Conservation (phyloP, 2,797 vertebrate species). For the Epinephelus awoara region DNA sequence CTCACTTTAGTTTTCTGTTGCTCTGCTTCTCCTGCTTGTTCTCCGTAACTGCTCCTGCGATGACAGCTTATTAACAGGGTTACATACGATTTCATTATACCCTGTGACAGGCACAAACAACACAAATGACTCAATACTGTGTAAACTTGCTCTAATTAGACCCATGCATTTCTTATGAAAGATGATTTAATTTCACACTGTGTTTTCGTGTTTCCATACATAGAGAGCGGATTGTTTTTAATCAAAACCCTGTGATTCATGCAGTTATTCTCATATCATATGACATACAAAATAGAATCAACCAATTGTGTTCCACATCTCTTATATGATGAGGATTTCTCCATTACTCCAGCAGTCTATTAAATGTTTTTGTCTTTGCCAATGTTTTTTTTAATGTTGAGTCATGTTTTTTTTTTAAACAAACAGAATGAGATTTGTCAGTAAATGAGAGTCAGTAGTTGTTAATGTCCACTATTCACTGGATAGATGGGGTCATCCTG, state of each 20-base stretch:
- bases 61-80: constrained; percentile 50
- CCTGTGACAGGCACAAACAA: constrained; percentile 48
- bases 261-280: background rate
- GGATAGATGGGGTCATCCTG: background rate
- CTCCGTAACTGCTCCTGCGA: constrained; percentile 8
- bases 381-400: background rate
- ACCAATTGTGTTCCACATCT: background rate
- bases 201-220: constrained; percentile 25
- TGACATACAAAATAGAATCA: background rate
- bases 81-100: constrained; percentile 55
- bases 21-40: background rate
- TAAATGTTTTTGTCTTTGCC: background rate
- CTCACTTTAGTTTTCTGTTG: background rate
- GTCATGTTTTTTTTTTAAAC: background rate
- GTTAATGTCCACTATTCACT: background rate
- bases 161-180: constrained; percentile 33
- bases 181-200: constrained; percentile 32
- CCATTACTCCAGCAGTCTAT: too few relatives aligned
- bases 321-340: background rate
- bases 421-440: background rate
- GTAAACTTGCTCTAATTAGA: constrained; percentile 51
- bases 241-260: background rate
- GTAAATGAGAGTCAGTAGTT: background rate
- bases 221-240: background rate
- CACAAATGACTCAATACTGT: constrained; percentile 50